Conservation (phyloP, 2,113 vertebrate species). For the Leptocoma aspasia region DNA sequence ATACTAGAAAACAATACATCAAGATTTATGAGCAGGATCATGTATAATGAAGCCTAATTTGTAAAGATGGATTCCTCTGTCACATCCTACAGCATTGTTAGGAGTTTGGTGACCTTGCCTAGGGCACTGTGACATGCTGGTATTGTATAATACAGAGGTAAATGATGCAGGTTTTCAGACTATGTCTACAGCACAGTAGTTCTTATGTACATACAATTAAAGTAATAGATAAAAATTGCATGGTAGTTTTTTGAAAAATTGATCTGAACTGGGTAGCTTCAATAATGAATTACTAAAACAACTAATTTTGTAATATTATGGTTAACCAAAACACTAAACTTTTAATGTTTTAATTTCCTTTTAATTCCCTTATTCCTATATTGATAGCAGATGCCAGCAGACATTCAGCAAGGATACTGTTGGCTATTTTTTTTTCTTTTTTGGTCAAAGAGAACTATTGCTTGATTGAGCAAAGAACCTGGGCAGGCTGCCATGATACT, state of each 20-base stretch:
- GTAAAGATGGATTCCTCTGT: not conserved
- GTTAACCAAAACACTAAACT: conserved; percentile 45
- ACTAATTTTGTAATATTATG: not conserved
- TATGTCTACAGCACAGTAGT: not conserved
- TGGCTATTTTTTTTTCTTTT: conserved; percentile 49
- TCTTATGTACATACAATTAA: not conserved
- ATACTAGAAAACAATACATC: not conserved
- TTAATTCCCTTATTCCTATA: conserved; percentile 38
- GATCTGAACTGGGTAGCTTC: not conserved
- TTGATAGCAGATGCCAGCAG: conserved; percentile 45
- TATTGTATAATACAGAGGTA: not conserved
- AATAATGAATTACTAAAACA: not conserved
- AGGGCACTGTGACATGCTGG: conserved; percentile 8
- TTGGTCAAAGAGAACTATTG: conserved; percentile 57
- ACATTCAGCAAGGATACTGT: conserved; percentile 61
- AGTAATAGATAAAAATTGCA: not conserved
- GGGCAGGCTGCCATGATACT: conserved; percentile 65
- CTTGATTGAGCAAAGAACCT: conserved; percentile 65
- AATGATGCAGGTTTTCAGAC: not conserved
- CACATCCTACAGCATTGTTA: not conserved
- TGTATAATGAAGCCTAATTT: conserved; percentile 6
- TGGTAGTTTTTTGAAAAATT: not conserved
- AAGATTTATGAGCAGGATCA: conserved; percentile 6
- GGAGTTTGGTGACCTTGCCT: conserved; percentile 37
- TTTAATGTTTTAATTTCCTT: not conserved